Conservation (phyloP, 2,888 invertebrate genomes). For the Habroteleia sp. region DNA sequence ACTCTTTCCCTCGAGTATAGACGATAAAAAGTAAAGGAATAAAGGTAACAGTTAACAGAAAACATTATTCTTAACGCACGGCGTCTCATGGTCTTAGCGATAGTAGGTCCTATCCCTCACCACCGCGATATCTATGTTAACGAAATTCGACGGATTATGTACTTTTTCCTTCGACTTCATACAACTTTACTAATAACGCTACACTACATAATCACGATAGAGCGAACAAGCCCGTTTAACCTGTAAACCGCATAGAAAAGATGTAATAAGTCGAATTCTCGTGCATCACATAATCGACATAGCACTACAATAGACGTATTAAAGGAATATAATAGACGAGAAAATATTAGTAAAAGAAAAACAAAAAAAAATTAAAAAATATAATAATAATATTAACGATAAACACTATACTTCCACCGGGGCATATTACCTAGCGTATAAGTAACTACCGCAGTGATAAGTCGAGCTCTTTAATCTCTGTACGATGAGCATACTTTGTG, state of each 20-base stretch:
- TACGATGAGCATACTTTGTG: constrained; percentile 69
- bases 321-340: constrained; percentile 29
- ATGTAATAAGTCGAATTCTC: constrained; percentile 54
- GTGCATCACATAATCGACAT: constrained; percentile 56
- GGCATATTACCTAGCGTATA: constrained; percentile 74
- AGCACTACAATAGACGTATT: constrained; percentile 62
- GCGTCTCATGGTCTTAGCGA: constrained; percentile 47
- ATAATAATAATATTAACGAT: constrained; percentile 54
- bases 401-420: constrained; percentile 73
- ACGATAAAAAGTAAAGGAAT: constrained; percentile 14
- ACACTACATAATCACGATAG: constrained; percentile 20
- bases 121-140: constrained; percentile 48
- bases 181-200: constrained; percentile 25
- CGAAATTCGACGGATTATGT: constrained; percentile 56
- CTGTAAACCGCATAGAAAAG: constrained; percentile 37
- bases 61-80: constrained; percentile 39
- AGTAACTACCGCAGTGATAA: constrained; percentile 71
- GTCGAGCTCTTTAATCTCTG: constrained; percentile 66
- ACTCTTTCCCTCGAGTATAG: constrained; percentile 47
- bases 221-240: constrained; percentile 21
- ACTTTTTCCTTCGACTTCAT: constrained; percentile 38
- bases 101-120: constrained; percentile 42
- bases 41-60: neutral
- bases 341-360: constrained; percentile 39
- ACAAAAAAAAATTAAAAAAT: constrained; percentile 40